phyloP scores from a whole-genome alignment of 2,113 vertebrate genomes.

The Pluvianellus socialis region DNA sequence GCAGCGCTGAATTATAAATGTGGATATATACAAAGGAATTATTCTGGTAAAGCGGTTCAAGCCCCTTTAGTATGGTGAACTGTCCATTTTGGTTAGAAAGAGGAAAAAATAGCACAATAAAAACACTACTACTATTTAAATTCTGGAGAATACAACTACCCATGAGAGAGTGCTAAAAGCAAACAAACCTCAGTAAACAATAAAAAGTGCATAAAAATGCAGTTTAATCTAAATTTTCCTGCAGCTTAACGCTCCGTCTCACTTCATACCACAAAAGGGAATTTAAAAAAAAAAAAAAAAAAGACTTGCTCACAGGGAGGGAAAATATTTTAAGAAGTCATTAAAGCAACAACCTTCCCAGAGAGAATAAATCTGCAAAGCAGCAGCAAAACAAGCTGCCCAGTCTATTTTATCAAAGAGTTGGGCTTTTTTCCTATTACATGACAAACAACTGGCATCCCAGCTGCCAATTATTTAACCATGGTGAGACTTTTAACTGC shows the following conservation, averaged over 20 bases:
- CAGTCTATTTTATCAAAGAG: background rate
- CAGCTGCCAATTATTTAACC: conserved; percentile 20
- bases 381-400: conserved; percentile 2
- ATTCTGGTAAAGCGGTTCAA: background rate
- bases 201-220: conserved; percentile 1
- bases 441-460: conserved; percentile 16
- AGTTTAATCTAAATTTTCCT: conserved; percentile 11
- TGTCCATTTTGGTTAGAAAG: background rate
- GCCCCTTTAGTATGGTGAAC: background rate
- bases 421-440: background rate
- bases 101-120: background rate
- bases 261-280: background rate
- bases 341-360: background rate
- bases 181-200: conserved; percentile 32
- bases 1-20: background rate
- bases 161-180: background rate
- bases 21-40: background rate
- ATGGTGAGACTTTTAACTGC: background rate
- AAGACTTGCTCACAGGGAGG: background rate
- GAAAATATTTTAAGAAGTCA: conserved; percentile 30
- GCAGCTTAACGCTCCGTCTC: background rate
- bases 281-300: background rate
- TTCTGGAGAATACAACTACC: background rate
- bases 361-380: conserved; percentile 22
- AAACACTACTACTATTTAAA: background rate